Percentiles rank a stretch among this genome's conserved stretches.
Evolutionary conservation across 2,888 invertebrate species (phyloP).

Genomic region (Drosophila paramelanica): DNA sequence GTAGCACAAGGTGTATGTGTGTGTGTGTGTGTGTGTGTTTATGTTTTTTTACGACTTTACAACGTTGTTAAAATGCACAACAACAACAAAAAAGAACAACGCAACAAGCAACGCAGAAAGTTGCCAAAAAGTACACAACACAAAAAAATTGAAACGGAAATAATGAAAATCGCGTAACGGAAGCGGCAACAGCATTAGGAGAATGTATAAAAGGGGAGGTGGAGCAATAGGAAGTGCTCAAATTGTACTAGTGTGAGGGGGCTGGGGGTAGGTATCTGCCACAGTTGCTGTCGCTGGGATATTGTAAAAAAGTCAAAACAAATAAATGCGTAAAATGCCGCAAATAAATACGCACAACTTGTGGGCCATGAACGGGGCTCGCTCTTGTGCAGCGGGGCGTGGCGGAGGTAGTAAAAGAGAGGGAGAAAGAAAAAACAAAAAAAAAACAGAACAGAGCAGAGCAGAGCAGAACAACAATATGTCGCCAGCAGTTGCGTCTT

Average conservation of each 20-base stretch:
- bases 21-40: constrained; percentile 4
- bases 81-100: constrained; percentile 39
- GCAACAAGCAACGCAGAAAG: constrained; percentile 43
- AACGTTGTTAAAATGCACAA: constrained; percentile 76
- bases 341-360: constrained; percentile 75
- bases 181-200: constrained; percentile 79
- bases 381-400: constrained; percentile 22
- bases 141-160: constrained; percentile 81
- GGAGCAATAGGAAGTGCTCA: constrained; percentile 53
- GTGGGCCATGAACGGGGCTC: background rate
- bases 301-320: constrained; percentile 74
- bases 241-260: constrained; percentile 52
- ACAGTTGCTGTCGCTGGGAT: constrained; percentile 28
- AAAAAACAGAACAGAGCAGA: constrained; percentile 15
- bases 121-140: constrained; percentile 69
- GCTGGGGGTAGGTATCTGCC: constrained; percentile 5
- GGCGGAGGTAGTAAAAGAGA: constrained; percentile 15
- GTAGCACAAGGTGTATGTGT: constrained; percentile 1
- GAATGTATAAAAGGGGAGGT: background rate
- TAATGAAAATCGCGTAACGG: constrained; percentile 82
- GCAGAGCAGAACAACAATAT: constrained; percentile 56
- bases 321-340: constrained; percentile 82
- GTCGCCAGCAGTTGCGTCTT: constrained; percentile 78
- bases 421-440: constrained; percentile 1
- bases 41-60: constrained; percentile 77